These are phyloP conservation scores for Glossosoma conforme DNA, from an alignment of 1,140 invertebrate genomes.

Conservation along the genomic window DNA sequence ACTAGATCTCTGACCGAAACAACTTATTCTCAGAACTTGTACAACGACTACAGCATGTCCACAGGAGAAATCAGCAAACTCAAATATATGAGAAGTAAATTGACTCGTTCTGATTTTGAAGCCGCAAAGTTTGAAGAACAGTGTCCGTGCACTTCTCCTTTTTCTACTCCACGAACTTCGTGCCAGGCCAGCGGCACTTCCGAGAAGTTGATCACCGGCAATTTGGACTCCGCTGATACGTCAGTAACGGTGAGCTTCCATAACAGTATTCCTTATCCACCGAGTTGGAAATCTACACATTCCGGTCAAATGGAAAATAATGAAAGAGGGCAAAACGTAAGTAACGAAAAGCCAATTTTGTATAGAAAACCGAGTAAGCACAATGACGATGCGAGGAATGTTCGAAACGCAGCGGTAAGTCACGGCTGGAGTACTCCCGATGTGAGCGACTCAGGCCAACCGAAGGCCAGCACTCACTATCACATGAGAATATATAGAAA, in stretches of 20 bases:
- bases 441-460: slow-evolving; percentile 39
- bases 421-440: slow-evolving; percentile 48
- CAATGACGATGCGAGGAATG: slow-evolving; percentile 44
- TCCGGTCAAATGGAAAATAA: slow-evolving; percentile 34
- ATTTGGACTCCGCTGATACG: slow-evolving; percentile 45
- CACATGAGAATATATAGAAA: slow-evolving; percentile 48
- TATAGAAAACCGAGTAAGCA: slow-evolving; percentile 47
- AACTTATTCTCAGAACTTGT: slow-evolving; percentile 8
- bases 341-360: slow-evolving; percentile 23
- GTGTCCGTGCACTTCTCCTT: slow-evolving; percentile 66
- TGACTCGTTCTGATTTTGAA: slow-evolving; percentile 56
- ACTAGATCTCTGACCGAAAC: slow-evolving; percentile 24
- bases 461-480: slow-evolving; percentile 47
- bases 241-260: slow-evolving; percentile 47
- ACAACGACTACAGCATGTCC: slow-evolving; percentile 28
- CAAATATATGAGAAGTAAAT: slow-evolving; percentile 38
- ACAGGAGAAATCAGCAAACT: slow-evolving; percentile 28
- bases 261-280: slow-evolving; percentile 41
- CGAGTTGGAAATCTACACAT: slow-evolving; percentile 42
- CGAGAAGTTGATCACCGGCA: slow-evolving; percentile 47
- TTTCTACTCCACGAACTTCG: slow-evolving; percentile 62
- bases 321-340: background rate
- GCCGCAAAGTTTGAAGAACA: slow-evolving; percentile 63
- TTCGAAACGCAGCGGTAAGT: slow-evolving; percentile 39
- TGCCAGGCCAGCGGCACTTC: slow-evolving; percentile 51